A percentile compares a stretch with the other conserved stretches of the same genome.
Evolutionary conservation across 2,113 vertebrate genomes (phyloP).

Genomic region (Oryzias javanicus): DNA sequence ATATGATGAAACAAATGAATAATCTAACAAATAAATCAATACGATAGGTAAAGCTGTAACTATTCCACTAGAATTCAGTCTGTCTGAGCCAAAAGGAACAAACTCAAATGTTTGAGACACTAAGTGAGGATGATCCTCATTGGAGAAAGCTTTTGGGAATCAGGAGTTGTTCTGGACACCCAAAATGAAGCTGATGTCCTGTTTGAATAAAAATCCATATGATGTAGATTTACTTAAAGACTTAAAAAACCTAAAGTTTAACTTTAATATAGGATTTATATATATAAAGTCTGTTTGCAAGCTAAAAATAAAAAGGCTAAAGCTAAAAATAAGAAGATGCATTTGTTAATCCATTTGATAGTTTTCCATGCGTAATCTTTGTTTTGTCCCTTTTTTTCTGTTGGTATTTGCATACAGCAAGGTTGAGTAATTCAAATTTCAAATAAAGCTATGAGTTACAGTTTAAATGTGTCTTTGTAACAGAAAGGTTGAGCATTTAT

Average conservation of each 20-base stretch:
- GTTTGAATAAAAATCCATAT: too few relatives aligned
- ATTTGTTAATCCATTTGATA: neutral
- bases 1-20: conserved; percentile 35
- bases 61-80: neutral
- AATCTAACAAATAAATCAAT: neutral
- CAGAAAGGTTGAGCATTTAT: too few relatives aligned
- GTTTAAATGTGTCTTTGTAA: too few relatives aligned
- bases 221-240: too few relatives aligned
- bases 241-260: too few relatives aligned
- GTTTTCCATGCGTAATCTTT: neutral
- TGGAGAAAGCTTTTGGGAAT: neutral
- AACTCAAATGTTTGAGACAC: neutral
- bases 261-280: too few relatives aligned
- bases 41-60: neutral
- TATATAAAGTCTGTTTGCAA: too few relatives aligned
- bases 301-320: too few relatives aligned
- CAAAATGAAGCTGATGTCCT: too few relatives aligned
- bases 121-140: neutral
- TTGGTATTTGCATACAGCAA: neutral
- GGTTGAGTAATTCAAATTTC: neutral
- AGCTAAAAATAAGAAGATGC: too few relatives aligned
- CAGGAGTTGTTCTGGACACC: neutral
- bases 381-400: neutral
- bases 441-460: neutral
- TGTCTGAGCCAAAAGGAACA: neutral